phyloP scores from a whole-genome alignment of 2,113 vertebrate species.

The Zosterops lateralis region DNA sequence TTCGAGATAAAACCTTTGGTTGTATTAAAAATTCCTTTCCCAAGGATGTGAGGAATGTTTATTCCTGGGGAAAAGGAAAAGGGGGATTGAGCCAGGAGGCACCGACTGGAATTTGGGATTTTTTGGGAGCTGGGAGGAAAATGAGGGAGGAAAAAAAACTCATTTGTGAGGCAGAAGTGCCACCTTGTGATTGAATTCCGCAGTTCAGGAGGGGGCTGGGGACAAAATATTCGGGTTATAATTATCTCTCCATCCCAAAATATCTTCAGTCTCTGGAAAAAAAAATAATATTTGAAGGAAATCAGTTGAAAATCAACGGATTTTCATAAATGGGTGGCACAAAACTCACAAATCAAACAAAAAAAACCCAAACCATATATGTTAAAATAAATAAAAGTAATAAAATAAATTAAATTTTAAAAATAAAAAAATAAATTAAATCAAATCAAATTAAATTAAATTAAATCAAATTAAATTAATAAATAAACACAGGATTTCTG shows the following conservation, averaged over 20 bases:
- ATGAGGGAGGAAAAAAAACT: accelerated
- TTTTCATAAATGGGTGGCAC: accelerated
- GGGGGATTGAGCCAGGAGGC: neutral
- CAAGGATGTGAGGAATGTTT: neutral
- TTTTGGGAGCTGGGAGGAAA: neutral
- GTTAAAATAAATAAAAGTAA: no score
- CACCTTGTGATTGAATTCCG: conserved; percentile 29
- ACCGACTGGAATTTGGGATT: neutral
- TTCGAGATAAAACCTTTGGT: neutral
- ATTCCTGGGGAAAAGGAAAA: neutral
- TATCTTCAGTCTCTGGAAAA: neutral
- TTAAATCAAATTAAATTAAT: no score
- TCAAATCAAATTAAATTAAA: no score
- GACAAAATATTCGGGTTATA: accelerated
- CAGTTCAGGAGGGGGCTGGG: neutral
- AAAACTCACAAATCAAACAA: neutral
- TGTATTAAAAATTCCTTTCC: neutral
- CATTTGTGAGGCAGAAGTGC: conserved; percentile 26
- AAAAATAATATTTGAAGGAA: neutral
- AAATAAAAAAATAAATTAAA: no score
- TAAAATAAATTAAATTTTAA: no score
- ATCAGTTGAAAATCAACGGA: accelerated
- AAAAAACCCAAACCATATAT: neutral
- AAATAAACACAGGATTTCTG: neutral
- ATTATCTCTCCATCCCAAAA: neutral